Base-by-base conservation (phyloP, 2,113 vertebrate species). In the Myxocyprinus asiaticus region DNA sequence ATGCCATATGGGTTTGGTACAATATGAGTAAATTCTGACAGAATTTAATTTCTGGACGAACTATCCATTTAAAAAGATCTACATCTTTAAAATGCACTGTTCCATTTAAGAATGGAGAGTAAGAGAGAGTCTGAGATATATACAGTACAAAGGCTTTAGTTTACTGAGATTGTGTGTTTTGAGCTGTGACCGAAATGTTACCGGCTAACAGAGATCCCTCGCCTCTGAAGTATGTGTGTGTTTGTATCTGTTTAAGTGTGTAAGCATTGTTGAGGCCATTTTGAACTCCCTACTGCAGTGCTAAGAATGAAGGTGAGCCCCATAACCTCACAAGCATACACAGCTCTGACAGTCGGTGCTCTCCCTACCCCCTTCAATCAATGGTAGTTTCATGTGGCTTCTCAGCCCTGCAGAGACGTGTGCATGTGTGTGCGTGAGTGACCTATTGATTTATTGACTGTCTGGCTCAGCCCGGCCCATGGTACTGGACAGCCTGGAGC, bases 381-480 rank as follows among this genome's bases (percentile, higher is more conserved):
- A 94, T 95, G 91, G 87, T 89, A 93, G 91, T 92, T 92, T 92
- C 90, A 90, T 93, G 90, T 92, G 90, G 92, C 93, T 92, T 91
- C 88, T 90, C 89, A 86, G 89, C 91, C 90, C 91, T 87, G 88
- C 90, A 91, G 90, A 92, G 90, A 92, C 91, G 83, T 51, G 73
- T 65, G 72, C 44, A 62, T 69, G 74, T 67, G 48, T 15, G 67
- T 48, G 51, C 1, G 59, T 12, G 92, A 89, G 89, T 88, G 92
- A 92, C 89, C 91, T 93, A 93, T 93, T 92, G 92, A 94, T 94
- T 94, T 94, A 94, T 93, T 77, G 91, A 93, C 89, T 86, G 84
- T 43, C 83, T 55, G 82, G 86, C 86, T 87, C 84, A 85, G 85
- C 86, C 88, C 81, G 79, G 91, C 89, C 90, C 92, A 92, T 90